Evolutionary conservation across 2,113 vertebrate genomes (phyloP).

Genomic region (Labeo rohita): DNA sequence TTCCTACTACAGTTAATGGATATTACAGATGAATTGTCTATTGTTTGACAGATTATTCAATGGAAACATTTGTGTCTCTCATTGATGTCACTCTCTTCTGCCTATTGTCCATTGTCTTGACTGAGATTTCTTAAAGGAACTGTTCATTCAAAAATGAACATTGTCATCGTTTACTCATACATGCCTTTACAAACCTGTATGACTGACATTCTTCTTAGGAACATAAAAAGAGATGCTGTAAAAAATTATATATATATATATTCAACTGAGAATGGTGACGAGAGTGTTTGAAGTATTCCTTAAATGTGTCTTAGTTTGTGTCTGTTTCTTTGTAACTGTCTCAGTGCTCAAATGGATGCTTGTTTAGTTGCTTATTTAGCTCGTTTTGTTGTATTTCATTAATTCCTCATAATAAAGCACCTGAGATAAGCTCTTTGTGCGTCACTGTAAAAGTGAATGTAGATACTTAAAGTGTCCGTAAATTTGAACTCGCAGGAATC

Average conservation of each 20-base stretch:
- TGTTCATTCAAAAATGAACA: background rate
- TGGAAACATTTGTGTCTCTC: background rate
- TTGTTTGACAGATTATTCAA: background rate
- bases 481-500: background rate
- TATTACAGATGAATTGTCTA: background rate
- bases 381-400: background rate
- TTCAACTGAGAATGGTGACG: background rate
- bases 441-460: background rate
- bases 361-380: background rate
- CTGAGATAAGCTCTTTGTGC: background rate
- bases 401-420: background rate
- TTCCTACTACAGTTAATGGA: background rate
- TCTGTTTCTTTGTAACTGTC: background rate
- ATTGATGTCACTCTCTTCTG: background rate
- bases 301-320: background rate
- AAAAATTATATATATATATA: background rate
- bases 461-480: background rate
- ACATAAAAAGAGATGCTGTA: background rate
- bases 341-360: background rate
- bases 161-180: background rate
- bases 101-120: background rate
- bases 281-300: background rate
- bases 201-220: background rate
- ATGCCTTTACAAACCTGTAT: background rate
- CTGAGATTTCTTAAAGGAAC: background rate